Evolutionary conservation across 2,113 vertebrate genomes (phyloP), one percentile per base, ranked within the genome.

Genomic region (Theristicus caerulescens): DNA sequence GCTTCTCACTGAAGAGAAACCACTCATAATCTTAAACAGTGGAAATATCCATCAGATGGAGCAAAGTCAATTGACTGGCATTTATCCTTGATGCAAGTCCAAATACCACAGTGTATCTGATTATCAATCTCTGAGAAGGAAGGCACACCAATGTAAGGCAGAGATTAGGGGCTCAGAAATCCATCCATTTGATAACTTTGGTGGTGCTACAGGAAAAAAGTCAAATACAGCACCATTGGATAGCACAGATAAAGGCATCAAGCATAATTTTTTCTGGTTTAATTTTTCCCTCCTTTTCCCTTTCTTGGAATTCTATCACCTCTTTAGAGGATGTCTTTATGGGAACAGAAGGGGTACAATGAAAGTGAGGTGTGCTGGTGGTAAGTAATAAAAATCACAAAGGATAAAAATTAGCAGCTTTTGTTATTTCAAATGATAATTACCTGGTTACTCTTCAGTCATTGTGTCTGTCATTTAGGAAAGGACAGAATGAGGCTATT

Each of bases 371-470:
- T 71, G 38, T 46, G n/a, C 61, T 97, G 55, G 40, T 93, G 51
- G 44, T 52, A 90, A 89, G 14, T 91, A 94, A 91, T 64, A 82
- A 73, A 46, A 61, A 21, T 22, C 13, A 83, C 29, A 93, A 85
- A 86, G 34, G 18, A 84, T 44, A 88, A 95, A 95, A 95, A 86
- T 79, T 46, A 89, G 17, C 46, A 54, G 26, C 6, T 70, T 92
- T 94, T 94, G 26, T 93, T 82, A 71, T 80, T 93, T 82, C 55
- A 86, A 61, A 71, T 88, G 22, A 70, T 77, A 82, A 96, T 96
- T 92, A 89, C 36, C 52, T 95, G 27, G 17, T 94, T 95, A 91
- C 27, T 82, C 26, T 40, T 51, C 38, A 59, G 10, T 88, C 51
- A 72, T 94, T 86, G 6, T 84, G 57, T 25, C 57, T 89, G 34